Evolutionary conservation across 2,797 vertebrate genomes (phyloP).

Genomic region (Megaceryle alcyon): DNA sequence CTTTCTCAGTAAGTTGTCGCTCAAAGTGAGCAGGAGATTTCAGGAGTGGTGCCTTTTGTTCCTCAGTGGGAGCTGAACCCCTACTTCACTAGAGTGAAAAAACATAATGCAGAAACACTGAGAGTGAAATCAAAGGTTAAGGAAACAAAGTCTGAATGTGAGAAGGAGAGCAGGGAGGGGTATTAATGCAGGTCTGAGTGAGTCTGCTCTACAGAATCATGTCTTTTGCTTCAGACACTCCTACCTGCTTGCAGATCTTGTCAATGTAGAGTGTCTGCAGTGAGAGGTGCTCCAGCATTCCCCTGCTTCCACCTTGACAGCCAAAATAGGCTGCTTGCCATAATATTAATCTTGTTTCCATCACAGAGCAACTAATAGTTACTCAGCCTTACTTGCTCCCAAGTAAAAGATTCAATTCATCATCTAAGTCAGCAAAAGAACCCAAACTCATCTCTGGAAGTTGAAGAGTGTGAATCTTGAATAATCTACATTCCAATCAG

Average conservation of each 20-base stretch:
- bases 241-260: not conserved
- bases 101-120: not conserved
- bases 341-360: constrained; percentile 26
- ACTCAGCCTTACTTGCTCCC: not conserved
- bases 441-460: not conserved
- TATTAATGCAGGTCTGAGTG: not conserved
- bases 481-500: not conserved
- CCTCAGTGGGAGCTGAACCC: not conserved
- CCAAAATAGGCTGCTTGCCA: not conserved
- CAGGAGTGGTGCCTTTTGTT: constrained; percentile 18
- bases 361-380: not conserved
- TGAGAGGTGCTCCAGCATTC: not conserved
- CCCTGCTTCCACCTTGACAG: not conserved
- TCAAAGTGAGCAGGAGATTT: constrained; percentile 39
- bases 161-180: not conserved
- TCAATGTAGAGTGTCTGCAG: not conserved
- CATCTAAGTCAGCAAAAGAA: not conserved
- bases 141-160: constrained; percentile 22
- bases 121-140: constrained; percentile 25
- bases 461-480: not conserved
- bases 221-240: not conserved
- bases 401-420: constrained; percentile 3
- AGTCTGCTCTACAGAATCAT: not conserved
- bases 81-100: not conserved
- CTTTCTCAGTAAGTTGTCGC: not conserved